These are phyloP conservation scores for Centropristis striata DNA, from an alignment of 2,113 vertebrate species.

Conservation along the genomic window DNA sequence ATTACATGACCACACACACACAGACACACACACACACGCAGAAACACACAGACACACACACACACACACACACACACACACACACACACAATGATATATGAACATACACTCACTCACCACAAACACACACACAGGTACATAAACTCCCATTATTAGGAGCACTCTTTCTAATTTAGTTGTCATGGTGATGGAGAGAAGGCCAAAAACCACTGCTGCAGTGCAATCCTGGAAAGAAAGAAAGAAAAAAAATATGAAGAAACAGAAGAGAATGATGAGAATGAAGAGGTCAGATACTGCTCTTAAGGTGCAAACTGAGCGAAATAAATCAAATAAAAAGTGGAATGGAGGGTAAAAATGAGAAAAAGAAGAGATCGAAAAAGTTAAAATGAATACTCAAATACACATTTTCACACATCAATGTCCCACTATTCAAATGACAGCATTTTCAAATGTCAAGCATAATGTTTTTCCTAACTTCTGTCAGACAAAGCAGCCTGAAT, in stretches of 20 bases:
- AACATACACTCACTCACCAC: background rate
- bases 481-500: slow-evolving; percentile 27
- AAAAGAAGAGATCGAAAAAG: background rate
- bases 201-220: background rate
- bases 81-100: too few relatives aligned
- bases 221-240: background rate
- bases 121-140: background rate
- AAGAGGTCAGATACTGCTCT: background rate
- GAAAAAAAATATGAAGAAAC: background rate
- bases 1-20: background rate
- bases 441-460: slow-evolving; percentile 49
- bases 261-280: background rate
- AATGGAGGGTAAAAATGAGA: background rate
- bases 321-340: too few relatives aligned
- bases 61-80: background rate
- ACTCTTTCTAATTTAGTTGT: slow-evolving; percentile 23
- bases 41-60: background rate
- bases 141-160: background rate
- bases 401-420: background rate
- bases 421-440: slow-evolving; percentile 26
- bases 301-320: background rate
- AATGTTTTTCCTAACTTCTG: slow-evolving; percentile 34
- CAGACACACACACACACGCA: background rate
- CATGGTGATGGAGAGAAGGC: slow-evolving; percentile 6
- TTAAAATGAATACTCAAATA: background rate